Base-by-base conservation (phyloP, 2,797 vertebrate genomes). In the Geotrypetes seraphini region DNA sequence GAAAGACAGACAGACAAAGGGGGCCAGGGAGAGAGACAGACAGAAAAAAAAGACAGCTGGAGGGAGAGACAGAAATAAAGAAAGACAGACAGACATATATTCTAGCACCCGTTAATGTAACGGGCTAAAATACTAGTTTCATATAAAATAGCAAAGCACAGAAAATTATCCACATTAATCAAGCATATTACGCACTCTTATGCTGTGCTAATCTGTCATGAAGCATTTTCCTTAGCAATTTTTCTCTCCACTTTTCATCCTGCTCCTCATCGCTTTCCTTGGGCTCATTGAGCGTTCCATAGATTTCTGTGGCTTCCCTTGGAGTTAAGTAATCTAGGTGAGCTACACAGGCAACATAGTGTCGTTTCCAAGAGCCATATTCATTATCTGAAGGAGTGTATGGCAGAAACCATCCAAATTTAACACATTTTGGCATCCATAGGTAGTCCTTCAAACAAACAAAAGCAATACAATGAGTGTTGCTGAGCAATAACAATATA, bases 361-460 rank as follows among this genome's bases (percentile, higher is more conserved):
- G 74, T 14, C 27, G 56, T 60, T 88, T 92, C 87, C 85, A 87
- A 6, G 79, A 79, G 3, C 86, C 68, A 0, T 63, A 83, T 35
- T 88, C 73, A 3, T 72, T 75, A 13, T 78, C 73, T 5, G 29
- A 43, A 2, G 81, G 77, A 1, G 37, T 43, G 27, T 84, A 89
- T 5, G 80, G 79, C 27, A 91, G 78, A 59, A 89, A 91, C 84
- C 80, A 89, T 23, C 88, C 86, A 21, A 67, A 63, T 3, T 46
- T 60, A 14, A 79, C 28, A 39, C 81, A 86, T 23, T 86, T 84
- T 10, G 51, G 59, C 17, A 59, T 71, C 88, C 83, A 88, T 8
- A 86, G 67, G 43, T 78, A 89, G 27, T 84, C 91, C 83, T 88
- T 49, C 25, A 37, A 26, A 25, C 32, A 41, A 23, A 21, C 19